Percentiles rank a stretch among this genome's conserved stretches.
Evolutionary conservation across 2,113 vertebrate species (phyloP).

Genomic region (Micronycteris hirsuta): DNA sequence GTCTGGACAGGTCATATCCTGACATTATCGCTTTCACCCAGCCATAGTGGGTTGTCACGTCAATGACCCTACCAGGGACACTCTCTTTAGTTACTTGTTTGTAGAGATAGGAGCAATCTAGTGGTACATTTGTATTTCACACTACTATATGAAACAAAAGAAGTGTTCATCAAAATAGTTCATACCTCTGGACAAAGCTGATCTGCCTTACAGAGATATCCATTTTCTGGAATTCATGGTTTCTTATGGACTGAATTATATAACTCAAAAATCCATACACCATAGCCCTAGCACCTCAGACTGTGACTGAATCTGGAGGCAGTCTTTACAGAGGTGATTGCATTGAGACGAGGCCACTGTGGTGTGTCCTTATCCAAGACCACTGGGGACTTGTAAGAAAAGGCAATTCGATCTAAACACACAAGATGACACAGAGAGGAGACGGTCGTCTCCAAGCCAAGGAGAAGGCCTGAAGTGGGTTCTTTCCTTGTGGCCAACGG

Average conservation of each 20-base stretch:
- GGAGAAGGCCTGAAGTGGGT: no score
- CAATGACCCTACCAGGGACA: background rate
- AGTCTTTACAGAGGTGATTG: background rate
- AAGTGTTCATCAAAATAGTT: background rate
- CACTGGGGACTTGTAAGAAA: background rate
- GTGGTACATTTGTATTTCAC: background rate
- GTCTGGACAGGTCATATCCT: background rate
- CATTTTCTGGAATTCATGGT: background rate
- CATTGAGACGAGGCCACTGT: background rate
- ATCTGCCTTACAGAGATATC: background rate
- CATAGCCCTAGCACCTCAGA: background rate
- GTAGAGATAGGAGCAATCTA: background rate
- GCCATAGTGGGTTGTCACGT: background rate
- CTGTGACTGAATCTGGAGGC: background rate
- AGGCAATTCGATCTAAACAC: no score
- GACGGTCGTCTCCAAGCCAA: background rate
- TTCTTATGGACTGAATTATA: background rate
- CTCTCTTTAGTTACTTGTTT: background rate
- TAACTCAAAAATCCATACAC: background rate
- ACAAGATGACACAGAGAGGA: background rate
- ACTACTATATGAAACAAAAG: background rate
- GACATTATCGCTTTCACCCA: background rate
- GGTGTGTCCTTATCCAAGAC: background rate
- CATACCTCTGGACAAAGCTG: background rate
- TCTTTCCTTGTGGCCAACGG: background rate